Conservation (phyloP, 1,140 invertebrate species). For the Drosophila bipectinata region DNA sequence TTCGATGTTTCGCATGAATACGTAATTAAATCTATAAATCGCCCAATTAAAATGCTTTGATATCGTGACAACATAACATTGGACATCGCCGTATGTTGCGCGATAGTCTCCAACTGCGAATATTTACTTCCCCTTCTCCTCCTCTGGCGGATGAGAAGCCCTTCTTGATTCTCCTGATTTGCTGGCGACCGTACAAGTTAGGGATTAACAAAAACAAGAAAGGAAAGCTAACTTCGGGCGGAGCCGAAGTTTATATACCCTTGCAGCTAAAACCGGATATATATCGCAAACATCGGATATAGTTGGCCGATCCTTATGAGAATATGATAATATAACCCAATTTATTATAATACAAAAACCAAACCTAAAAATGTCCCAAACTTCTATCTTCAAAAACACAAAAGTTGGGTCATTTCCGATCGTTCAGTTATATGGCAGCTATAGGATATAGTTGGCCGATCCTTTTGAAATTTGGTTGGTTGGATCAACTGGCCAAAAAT, state of each 20-base stretch:
- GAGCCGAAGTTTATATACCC: neutral
- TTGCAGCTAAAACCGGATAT: too few relatives aligned
- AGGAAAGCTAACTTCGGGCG: neutral
- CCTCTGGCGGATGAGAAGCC: neutral
- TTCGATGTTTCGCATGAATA: constrained; percentile 84
- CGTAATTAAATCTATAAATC: constrained; percentile 84
- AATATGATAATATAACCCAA: too few relatives aligned
- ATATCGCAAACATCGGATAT: too few relatives aligned
- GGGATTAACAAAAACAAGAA: constrained; percentile 41
- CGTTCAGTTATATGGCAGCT: too few relatives aligned
- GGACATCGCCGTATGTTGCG: constrained; percentile 63
- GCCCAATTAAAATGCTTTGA: constrained; percentile 84
- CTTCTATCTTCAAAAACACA: too few relatives aligned
- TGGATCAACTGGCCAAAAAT: too few relatives aligned
- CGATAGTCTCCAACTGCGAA: constrained; percentile 29
- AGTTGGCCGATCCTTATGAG: too few relatives aligned
- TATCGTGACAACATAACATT: constrained; percentile 84
- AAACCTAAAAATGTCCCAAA: too few relatives aligned
- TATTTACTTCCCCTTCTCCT: constrained; percentile 14
- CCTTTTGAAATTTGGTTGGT: too few relatives aligned
- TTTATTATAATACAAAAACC: too few relatives aligned
- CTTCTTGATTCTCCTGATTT: constrained; percentile 9
- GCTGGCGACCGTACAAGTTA: constrained; percentile 8
- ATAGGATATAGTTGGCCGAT: too few relatives aligned
- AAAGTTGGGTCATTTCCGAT: too few relatives aligned